These are phyloP conservation scores for Tethea ocularis DNA, from an alignment of 2,888 invertebrate genomes.

Conservation along the genomic window DNA sequence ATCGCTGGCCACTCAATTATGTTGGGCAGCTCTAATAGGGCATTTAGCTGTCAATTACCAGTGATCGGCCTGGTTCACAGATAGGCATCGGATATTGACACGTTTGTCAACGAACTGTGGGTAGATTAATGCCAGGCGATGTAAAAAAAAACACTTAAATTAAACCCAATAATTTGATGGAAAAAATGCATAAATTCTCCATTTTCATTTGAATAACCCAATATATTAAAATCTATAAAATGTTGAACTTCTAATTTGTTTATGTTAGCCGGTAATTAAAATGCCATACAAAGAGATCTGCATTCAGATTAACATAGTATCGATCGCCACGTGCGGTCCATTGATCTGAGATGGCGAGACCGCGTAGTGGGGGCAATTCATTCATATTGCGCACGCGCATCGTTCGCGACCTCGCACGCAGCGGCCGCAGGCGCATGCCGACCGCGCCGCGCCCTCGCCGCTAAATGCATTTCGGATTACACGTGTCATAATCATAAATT, in stretches of 20 bases:
- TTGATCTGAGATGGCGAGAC: constrained; percentile 57
- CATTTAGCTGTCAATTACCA: constrained; percentile 74
- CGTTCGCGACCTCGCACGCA: constrained; percentile 35
- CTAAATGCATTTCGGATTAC: constrained; percentile 55
- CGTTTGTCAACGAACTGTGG: constrained; percentile 15
- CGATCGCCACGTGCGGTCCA: constrained; percentile 73
- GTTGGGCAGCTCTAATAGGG: constrained; percentile 57
- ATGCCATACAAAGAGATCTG: constrained; percentile 16
- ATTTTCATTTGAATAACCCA: neutral
- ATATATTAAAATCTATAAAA: neutral
- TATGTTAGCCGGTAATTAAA: constrained; percentile 11
- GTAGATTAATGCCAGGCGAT: neutral
- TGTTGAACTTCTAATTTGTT: neutral
- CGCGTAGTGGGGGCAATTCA: constrained; percentile 63
- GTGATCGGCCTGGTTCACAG: constrained; percentile 41
- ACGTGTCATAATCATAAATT: constrained; percentile 53
- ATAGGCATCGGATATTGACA: constrained; percentile 26
- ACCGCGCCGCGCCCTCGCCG: constrained; percentile 35
- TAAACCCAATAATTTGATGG: neutral
- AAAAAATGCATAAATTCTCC: too few relatives aligned
- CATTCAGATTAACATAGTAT: constrained; percentile 49
- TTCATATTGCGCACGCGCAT: constrained; percentile 70
- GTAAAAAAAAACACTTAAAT: neutral
- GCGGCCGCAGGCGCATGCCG: constrained; percentile 32
- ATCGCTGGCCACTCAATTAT: constrained; percentile 57